These are phyloP conservation scores for Diarsia mendica DNA, from an alignment of 2,888 invertebrate species.

Conservation along the genomic window DNA sequence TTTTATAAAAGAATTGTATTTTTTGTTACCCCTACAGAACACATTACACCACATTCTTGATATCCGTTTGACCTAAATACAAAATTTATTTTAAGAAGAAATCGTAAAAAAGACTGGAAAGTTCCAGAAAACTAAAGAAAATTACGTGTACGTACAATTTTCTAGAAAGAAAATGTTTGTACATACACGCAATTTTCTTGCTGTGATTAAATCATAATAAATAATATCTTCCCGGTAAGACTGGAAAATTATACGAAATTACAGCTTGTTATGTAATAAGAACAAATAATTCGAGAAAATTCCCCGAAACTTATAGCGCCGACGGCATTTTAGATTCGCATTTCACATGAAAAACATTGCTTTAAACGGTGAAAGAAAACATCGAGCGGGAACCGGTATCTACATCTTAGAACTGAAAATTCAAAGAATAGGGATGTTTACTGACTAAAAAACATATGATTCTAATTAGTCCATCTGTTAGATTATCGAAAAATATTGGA, in stretches of 20 bases:
- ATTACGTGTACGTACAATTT: neutral
- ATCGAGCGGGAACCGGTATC: neutral
- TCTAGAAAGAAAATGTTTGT: neutral
- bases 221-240: neutral
- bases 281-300: neutral
- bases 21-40: neutral
- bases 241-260: neutral
- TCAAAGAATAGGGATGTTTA: too few relatives aligned
- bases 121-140: too few relatives aligned
- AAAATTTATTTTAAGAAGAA: neutral
- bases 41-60: neutral
- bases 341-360: neutral
- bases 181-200: neutral
- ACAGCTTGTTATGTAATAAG: neutral
- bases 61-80: neutral
- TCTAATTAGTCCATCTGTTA: too few relatives aligned
- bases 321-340: neutral
- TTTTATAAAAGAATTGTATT: neutral
- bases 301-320: neutral
- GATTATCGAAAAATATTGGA: too few relatives aligned
- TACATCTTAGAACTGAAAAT: neutral
- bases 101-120: neutral
- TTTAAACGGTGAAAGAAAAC: neutral
- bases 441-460: too few relatives aligned
- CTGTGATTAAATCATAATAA: neutral